Evolutionary conservation across 2,797 vertebrate genomes (phyloP), one percentile per base, ranked within the genome.

Genomic region (Myripristis jacobus): DNA sequence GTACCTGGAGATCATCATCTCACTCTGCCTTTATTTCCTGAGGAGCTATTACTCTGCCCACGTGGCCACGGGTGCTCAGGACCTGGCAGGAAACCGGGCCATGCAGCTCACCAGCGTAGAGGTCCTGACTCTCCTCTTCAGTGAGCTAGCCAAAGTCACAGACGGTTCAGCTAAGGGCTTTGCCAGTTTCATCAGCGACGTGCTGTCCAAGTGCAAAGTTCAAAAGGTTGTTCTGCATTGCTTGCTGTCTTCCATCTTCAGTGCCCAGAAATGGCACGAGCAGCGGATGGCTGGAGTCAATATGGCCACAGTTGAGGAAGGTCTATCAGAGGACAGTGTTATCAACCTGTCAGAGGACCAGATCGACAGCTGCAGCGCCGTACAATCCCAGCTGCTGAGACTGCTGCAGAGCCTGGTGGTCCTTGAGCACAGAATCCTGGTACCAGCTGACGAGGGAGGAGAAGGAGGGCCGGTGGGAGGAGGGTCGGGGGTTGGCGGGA

Each of bases 101-200:
- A 98, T 99, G 97, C 98, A 98, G 85, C 95, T 99, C 91, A 97
- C 98, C 90, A 98, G 97, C 19, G 95, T 99, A 53, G 98, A 99
- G 89, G 97, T 99, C 75, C 84, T 99, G 66, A 97, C 97, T 0
- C 94, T 99, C 24, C 96, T 99, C 16, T 98, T 99, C 86, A 95
- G 94, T 0, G 98, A 99, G 83, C 77, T 99, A 21, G 91, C 94
- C 63, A 98, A 99, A 91, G 96, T 95, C 75, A 98, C 95, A 2
- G 97, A 96, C 34, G 96, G 96, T 77, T 98, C 97, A 1, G 95
- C 98, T 0, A 99, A 99, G 78, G 98, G 98, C 46, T 99, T 99
- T 56, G 97, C 98, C 54, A 97, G 97, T 84, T 99, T 99, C 82
- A 99, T 99, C 86, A 96, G 96, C 0, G 98, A 99, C 8, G 96